phyloP scores from a whole-genome alignment of 2,113 vertebrate species.

The Mixornis gularis region DNA sequence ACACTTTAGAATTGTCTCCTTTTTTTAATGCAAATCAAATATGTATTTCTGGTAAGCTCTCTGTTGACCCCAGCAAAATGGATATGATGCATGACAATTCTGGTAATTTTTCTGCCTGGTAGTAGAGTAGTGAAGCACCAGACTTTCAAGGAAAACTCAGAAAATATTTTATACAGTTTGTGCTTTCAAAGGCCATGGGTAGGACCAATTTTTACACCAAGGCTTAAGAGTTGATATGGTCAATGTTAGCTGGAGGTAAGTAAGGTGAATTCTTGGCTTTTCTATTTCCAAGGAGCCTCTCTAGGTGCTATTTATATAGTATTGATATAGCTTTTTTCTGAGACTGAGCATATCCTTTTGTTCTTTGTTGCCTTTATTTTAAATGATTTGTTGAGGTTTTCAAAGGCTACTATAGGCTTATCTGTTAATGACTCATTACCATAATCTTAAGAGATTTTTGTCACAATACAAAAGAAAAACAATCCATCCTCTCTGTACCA shows the following conservation, averaged over 20 bases:
- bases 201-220: background rate
- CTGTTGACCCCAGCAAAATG: background rate
- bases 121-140: background rate
- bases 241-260: background rate
- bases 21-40: background rate
- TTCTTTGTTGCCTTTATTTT: background rate
- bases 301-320: background rate
- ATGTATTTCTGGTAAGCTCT: background rate
- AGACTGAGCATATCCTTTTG: background rate
- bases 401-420: background rate
- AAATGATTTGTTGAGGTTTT: background rate
- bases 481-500: background rate
- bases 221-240: background rate
- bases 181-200: background rate
- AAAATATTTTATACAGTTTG: background rate
- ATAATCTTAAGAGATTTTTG: background rate
- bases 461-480: background rate
- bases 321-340: background rate
- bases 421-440: background rate
- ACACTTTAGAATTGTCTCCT: background rate
- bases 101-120: background rate
- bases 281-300: background rate
- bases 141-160: background rate
- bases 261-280: background rate
- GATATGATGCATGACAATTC: background rate